Conservation (phyloP, 2,888 invertebrate species). For the Caenorhabditis zanzibari region DNA sequence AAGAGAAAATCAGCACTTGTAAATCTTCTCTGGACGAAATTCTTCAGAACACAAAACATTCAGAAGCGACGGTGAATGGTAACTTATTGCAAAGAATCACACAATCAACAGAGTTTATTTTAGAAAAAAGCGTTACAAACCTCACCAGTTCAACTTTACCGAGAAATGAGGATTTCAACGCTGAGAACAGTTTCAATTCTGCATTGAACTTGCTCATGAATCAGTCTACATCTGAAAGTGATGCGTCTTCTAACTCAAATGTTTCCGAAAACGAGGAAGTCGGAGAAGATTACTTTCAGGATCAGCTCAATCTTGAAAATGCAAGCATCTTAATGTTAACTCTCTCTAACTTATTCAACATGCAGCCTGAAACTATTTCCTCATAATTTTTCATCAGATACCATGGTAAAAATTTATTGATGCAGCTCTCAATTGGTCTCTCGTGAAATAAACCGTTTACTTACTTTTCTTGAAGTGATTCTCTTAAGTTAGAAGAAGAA, state of each 20-base stretch:
- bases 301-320: constrained; percentile 30
- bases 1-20: too few relatives aligned
- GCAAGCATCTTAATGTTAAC: constrained; percentile 34
- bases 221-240: not conserved
- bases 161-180: not conserved
- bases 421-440: not conserved
- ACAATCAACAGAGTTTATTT: not conserved
- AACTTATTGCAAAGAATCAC: not conserved
- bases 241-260: not conserved
- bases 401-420: not conserved
- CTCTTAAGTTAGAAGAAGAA: too few relatives aligned
- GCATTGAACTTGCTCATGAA: constrained; percentile 30
- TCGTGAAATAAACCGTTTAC: not conserved
- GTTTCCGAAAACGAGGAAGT: not conserved
- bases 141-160: not conserved
- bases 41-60: not conserved
- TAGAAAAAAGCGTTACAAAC: not conserved
- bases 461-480: too few relatives aligned
- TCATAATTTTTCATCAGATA: not conserved
- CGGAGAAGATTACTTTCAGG: not conserved
- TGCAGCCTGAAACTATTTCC: constrained; percentile 13
- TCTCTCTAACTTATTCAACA: constrained; percentile 34
- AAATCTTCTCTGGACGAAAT: not conserved
- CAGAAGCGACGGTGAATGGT: not conserved
- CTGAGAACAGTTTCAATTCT: constrained; percentile 4